Evolutionary conservation across 1,140 invertebrate genomes (phyloP).

Genomic region (Cyclina sinensis): DNA sequence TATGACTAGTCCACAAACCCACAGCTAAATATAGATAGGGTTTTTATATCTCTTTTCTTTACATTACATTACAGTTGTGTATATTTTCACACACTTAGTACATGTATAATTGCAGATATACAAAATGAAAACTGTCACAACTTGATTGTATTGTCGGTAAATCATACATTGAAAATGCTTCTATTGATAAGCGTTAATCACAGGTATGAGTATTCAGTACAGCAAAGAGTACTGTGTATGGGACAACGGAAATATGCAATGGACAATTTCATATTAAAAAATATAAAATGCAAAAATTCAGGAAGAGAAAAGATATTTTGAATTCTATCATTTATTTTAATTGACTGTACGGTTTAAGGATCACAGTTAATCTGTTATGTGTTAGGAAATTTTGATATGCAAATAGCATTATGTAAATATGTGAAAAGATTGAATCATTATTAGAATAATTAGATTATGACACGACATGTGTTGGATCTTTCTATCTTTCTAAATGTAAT

Average conservation of each 20-base stretch:
- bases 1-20: too few relatives aligned
- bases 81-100: not conserved
- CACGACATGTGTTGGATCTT: not conserved
- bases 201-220: not conserved
- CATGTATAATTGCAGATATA: not conserved
- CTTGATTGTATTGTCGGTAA: not conserved
- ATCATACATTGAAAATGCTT: not conserved
- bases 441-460: not conserved
- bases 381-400: too few relatives aligned
- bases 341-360: too few relatives aligned
- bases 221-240: not conserved
- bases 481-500: slow-evolving; percentile 3
- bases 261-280: not conserved
- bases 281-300: not conserved
- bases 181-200: slow-evolving; percentile 33
- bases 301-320: not conserved
- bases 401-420: not conserved
- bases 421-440: too few relatives aligned
- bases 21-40: too few relatives aligned
- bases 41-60: too few relatives aligned
- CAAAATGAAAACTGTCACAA: slow-evolving; percentile 6
- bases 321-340: not conserved
- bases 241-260: not conserved
- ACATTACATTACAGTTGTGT: too few relatives aligned
- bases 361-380: too few relatives aligned